Conservation (phyloP, 2,888 invertebrate species). For the Didymodactylos carnosus region DNA sequence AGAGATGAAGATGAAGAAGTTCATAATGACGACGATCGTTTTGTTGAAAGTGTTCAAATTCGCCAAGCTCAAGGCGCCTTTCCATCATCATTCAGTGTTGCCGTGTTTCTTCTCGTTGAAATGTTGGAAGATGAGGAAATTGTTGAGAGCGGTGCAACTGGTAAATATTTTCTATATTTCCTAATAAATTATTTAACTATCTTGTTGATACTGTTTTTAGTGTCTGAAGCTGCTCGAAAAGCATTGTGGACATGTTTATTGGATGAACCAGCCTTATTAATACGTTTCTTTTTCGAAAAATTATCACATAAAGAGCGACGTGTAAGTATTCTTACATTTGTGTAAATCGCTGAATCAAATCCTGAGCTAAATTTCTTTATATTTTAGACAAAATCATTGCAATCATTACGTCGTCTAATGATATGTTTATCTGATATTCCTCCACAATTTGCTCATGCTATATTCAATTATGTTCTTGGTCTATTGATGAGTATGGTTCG, state of each 20-base stretch:
- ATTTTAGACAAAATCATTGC: conserved; percentile 65
- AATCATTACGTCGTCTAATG: conserved; percentile 66
- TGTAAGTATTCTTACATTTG: neutral
- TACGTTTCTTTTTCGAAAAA: conserved; percentile 81
- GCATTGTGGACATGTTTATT: conserved; percentile 93
- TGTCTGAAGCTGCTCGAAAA: conserved; percentile 86
- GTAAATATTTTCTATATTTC: neutral
- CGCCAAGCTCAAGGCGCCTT: conserved; percentile 73
- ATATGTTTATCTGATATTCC: conserved; percentile 76
- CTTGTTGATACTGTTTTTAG: conserved; percentile 37
- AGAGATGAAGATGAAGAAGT: conserved; percentile 33
- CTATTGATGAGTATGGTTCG: conserved; percentile 77
- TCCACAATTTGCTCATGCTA: conserved; percentile 75
- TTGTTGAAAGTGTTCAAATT: conserved; percentile 44
- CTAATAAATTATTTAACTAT: neutral
- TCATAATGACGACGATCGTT: neutral
- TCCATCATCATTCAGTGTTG: conserved; percentile 83
- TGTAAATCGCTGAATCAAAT: neutral
- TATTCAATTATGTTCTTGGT: conserved; percentile 50
- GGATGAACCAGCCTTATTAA: conserved; percentile 83
- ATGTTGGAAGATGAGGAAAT: conserved; percentile 88
- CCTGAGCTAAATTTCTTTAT: neutral
- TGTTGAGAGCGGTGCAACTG: conserved; percentile 36
- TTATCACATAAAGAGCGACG: conserved; percentile 33
- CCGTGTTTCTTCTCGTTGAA: conserved; percentile 78